Conservation (phyloP, 2,888 invertebrate species). For the Nephrocerus scutellatus region DNA sequence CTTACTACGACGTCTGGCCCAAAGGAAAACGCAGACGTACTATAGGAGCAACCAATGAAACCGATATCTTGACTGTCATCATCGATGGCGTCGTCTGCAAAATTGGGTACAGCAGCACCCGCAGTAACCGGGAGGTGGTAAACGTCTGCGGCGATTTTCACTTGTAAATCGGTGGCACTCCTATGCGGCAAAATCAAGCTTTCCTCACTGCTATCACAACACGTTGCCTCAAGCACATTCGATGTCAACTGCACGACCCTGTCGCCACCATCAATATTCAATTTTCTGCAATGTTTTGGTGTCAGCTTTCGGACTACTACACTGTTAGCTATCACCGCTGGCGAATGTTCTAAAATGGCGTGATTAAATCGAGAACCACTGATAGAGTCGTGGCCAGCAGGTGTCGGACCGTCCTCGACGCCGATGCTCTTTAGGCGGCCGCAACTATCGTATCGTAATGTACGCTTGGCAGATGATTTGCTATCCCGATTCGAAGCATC, state of each 20-base stretch:
- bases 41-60: no score
- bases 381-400: no score
- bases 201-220: conserved; percentile 14
- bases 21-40: no score
- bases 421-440: conserved; percentile 33
- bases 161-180: neutral
- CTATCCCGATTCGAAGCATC: conserved; percentile 9
- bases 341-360: conserved; percentile 2
- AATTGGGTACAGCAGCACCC: no score
- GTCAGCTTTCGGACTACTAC: conserved; percentile 25
- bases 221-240: conserved; percentile 4
- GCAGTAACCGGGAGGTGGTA: neutral
- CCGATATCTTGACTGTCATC: no score
- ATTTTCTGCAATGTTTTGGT: conserved; percentile 24
- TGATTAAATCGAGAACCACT: conserved; percentile 8
- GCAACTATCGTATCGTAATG: conserved; percentile 35
- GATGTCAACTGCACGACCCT: conserved; percentile 3
- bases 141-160: neutral
- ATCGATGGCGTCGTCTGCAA: no score
- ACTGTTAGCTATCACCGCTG: conserved; percentile 15
- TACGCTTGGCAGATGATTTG: conserved; percentile 10
- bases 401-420: conserved; percentile 19
- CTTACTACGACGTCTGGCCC: no score
- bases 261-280: conserved; percentile 14
- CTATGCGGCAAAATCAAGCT: conserved; percentile 8